Conservation (phyloP, 2,797 vertebrate species). For the Ctenochaetus hawaiiensis region DNA sequence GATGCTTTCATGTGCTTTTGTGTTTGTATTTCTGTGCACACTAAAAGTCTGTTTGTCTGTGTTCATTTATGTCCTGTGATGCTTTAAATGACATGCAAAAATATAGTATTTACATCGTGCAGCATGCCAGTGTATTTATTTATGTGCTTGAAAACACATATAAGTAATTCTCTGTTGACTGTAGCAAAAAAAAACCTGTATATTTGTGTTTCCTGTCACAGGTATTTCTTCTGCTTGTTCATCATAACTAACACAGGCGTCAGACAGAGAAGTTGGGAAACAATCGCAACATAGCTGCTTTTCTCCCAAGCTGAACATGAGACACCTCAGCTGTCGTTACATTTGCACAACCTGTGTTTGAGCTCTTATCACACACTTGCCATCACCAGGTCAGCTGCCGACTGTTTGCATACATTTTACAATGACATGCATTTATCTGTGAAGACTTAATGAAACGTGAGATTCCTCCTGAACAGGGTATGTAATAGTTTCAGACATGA, state of each 20-base stretch:
- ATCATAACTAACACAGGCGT: slow-evolving; percentile 17
- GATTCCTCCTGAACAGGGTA: slow-evolving; percentile 43
- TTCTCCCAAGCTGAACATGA: slow-evolving; percentile 39
- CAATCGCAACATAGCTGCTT: slow-evolving; percentile 24
- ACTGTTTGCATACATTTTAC: slow-evolving; percentile 39
- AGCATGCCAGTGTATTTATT: neutral
- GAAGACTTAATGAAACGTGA: slow-evolving; percentile 61
- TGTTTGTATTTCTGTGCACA: slow-evolving; percentile 3
- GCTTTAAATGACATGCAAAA: slow-evolving; percentile 2
- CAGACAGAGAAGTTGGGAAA: slow-evolving; percentile 19
- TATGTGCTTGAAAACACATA: slow-evolving; percentile 1
- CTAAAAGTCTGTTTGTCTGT: neutral
- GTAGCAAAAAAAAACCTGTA: slow-evolving; percentile 5
- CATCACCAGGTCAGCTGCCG: slow-evolving; percentile 28
- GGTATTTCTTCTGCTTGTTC: slow-evolving; percentile 35
- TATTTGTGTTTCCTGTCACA: neutral
- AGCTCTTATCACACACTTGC: slow-evolving; percentile 37
- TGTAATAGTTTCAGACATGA: slow-evolving; percentile 51
- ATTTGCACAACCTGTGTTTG: slow-evolving; percentile 11
- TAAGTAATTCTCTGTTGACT: slow-evolving; percentile 10
- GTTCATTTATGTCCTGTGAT: neutral
- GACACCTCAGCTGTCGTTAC: slow-evolving; percentile 40
- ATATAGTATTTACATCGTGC: neutral
- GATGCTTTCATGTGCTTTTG: slow-evolving; percentile 22
- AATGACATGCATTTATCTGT: slow-evolving; percentile 58